Conservation (phyloP, 2,113 vertebrate genomes). For the Columba livia region DNA sequence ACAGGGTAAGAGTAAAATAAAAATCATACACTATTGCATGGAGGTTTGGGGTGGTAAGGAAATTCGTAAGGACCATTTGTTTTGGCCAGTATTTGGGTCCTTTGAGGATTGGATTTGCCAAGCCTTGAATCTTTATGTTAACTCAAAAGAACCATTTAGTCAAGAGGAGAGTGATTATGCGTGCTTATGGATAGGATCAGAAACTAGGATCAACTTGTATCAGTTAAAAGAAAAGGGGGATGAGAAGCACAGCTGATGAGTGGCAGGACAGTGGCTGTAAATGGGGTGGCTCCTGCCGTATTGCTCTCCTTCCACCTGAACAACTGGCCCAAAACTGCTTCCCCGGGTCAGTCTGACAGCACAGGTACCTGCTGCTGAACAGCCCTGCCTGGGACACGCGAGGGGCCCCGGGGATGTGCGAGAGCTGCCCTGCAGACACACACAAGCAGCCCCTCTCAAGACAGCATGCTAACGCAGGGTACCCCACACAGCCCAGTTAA, state of each 20-base stretch:
- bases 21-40: no score
- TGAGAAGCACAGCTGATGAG: background rate
- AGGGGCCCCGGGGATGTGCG: rapidly evolving
- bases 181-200: no score
- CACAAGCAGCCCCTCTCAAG: background rate
- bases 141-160: no score
- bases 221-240: no score
- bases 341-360: background rate
- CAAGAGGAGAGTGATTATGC: no score
- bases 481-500: background rate
- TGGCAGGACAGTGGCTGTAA: background rate
- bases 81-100: no score
- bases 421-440: background rate
- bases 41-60: no score
- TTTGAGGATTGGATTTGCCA: no score
- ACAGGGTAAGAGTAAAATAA: no score
- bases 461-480: rapidly evolving
- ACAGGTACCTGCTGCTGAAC: background rate
- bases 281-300: background rate
- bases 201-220: no score
- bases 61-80: no score
- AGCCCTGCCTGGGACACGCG: rapidly evolving
- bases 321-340: background rate
- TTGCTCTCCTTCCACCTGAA: background rate
- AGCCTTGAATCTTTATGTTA: no score